phyloP scores from a whole-genome alignment of 2,113 vertebrate genomes.

The Elephas maximus region DNA sequence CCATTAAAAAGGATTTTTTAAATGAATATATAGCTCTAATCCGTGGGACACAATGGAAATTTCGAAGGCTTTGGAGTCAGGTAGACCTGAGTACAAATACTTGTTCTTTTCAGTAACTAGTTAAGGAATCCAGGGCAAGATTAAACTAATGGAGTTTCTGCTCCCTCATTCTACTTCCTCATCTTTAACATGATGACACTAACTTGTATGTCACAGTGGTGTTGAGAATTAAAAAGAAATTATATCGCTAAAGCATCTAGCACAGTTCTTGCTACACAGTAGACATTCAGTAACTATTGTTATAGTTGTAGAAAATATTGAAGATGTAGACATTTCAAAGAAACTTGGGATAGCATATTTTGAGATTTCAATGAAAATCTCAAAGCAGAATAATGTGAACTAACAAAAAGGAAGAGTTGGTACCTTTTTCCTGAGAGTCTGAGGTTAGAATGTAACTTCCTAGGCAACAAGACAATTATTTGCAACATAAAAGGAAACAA shows the following conservation, averaged over 20 bases:
- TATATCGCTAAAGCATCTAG: neutral
- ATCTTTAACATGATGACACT: constrained; percentile 40
- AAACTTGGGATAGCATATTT: constrained; percentile 72
- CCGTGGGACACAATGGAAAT: neutral
- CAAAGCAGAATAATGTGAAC: constrained; percentile 63
- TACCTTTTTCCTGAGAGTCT: constrained; percentile 51
- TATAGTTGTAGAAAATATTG: neutral
- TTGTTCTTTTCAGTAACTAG: constrained; percentile 17
- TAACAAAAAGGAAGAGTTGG: constrained; percentile 64
- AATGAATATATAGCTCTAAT: neutral
- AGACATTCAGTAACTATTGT: constrained; percentile 3
- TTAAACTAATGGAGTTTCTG: neutral
- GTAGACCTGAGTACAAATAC: neutral
- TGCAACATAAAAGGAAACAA: constrained; percentile 72
- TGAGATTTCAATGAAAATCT: constrained; percentile 72
- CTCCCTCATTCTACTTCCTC: constrained; percentile 51
- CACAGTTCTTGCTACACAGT: neutral
- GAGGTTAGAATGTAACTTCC: constrained; percentile 71
- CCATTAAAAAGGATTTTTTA: neutral
- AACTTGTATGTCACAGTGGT: neutral
- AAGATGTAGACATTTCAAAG: constrained; percentile 81
- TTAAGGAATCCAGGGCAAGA: neutral
- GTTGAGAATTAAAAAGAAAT: constrained; percentile 44
- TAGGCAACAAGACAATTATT: constrained; percentile 71
- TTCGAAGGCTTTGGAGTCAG: constrained; percentile 9